Evolutionary conservation across 2,888 invertebrate genomes (phyloP), one percentile per base, ranked within the genome.

Genomic region (Plebejus argus): DNA sequence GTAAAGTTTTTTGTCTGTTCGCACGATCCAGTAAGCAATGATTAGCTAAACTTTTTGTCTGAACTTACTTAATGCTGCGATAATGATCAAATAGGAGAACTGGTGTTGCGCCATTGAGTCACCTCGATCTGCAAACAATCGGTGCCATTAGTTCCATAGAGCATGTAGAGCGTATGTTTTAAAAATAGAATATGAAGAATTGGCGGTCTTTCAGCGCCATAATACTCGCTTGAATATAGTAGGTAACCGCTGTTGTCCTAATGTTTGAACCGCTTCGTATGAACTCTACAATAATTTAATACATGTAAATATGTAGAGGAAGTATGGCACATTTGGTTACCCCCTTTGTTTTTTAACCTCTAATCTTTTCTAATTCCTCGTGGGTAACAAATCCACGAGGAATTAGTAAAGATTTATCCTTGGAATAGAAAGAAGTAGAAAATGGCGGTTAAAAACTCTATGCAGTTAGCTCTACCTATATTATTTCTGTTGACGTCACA

Each of bases 51-150:
- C 28, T 66, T 66, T 66, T 66, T 66, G 18, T 66, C 15, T 33
- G 76, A 78, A 66, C 91, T 88, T 88, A 92, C 92, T 90, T 80
- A 89, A 84, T 74, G 85, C 83, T 77, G 87, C 82, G 74, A 85
- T 84, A 82, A 88, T 79, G 85, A 91, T 80, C 82, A 91, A 82
- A 85, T 84, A 88, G 79, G 88, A 82, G 79, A 88, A 83, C 83
- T 87, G 86, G 87, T 87, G 85, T 84, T 84, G 85, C 86, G 89
- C 90, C 93, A 93, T 92, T 83, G 86, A 84, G 86, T 85, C 81
- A 83, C 83, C 82, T 81, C 78, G 79, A 82, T 87, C 91, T 89
- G 81, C 83, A 88, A 84, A 86, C 83, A 85, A 78, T 78, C 70
- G 33, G 56, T 35, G 35, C 10, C 1, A 35, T 58, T 15, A 58